Evolutionary conservation across 2,113 vertebrate genomes (phyloP), one percentile per base, ranked within the genome.

Genomic region (Turnix velox): DNA sequence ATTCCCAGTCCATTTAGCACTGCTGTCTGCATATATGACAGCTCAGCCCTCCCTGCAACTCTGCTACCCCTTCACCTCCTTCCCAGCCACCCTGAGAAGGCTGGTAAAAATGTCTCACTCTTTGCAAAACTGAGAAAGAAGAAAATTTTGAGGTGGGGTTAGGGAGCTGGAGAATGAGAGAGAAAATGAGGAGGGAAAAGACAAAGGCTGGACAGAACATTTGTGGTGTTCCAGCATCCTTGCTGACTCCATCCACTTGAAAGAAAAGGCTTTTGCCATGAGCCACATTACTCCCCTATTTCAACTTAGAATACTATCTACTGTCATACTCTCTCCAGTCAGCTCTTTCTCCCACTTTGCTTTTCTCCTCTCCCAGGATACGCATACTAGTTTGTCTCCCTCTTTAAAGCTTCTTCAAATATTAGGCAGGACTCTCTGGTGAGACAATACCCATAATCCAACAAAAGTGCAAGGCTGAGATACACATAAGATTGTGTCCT

Each of bases 381-480:
- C 3, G 12, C 11, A 12, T 35, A 66, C 66, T 58, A 17, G 90
- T 91, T 91, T 76, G 20, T 76, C 45, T 76, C 24, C 24, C 33
- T 80, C 48, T 89, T 62, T 57, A 87, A 91, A 80, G 20, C 75
- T 90, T 93, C 90, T 76, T 94, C 66, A 94, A 83, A 85, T 77
- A 93, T 77, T 83, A 91, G 78, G 45, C 87, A 76, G 49, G n/a
- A 27, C 39, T 77, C 71, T 71, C 48, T 37, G 39, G 16, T n/a
- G 85, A 85, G 54, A n/a, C 40, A 72, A 90, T 39, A 63, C 30
- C 14, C 37, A n/a, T 58, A 27, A 49, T 23, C 49, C 72, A 80
- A 20, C 25, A 73, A 63, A 80, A 80, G 88, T 92, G 93, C 78
- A 88, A 96, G 90, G 88, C 75, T 45, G 42, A 84, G 94, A 90